A percentile compares a stretch with the other conserved stretches of the same genome.
Conservation (phyloP, 2,797 vertebrate species). For the Simalia tracyae region DNA sequence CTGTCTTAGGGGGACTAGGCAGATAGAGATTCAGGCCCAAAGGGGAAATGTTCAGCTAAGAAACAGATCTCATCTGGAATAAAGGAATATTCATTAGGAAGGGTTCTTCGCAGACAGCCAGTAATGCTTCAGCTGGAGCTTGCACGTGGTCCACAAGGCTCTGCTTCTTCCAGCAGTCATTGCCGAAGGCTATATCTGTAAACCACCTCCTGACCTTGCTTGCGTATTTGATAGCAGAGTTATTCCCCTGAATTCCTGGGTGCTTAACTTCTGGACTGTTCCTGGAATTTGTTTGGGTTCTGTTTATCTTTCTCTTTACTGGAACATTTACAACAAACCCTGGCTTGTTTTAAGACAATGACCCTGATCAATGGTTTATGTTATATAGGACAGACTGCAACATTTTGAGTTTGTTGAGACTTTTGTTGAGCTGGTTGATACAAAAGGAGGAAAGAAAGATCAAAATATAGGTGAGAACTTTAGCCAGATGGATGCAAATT, state of each 20-base stretch:
- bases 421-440: not conserved
- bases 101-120: not conserved
- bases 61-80: not conserved
- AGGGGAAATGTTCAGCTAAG: not conserved
- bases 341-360: not conserved
- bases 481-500: not conserved
- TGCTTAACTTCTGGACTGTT: not conserved
- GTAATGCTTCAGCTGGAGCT: not conserved
- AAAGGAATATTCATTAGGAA: not conserved
- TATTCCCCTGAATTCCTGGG: not conserved
- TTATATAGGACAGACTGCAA: not conserved
- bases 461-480: not conserved
- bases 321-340: not conserved
- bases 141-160: not conserved
- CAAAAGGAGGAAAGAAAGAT: not conserved
- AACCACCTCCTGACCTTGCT: not conserved
- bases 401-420: not conserved
- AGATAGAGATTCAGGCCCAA: not conserved
- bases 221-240: not conserved
- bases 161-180: not conserved
- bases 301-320: not conserved
- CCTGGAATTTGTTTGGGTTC: not conserved
- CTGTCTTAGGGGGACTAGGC: not conserved
- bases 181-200: not conserved
- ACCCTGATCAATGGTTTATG: not conserved